Evolutionary conservation across 2,797 vertebrate species (phyloP).

Genomic region (Hephaestus fuliginosus): DNA sequence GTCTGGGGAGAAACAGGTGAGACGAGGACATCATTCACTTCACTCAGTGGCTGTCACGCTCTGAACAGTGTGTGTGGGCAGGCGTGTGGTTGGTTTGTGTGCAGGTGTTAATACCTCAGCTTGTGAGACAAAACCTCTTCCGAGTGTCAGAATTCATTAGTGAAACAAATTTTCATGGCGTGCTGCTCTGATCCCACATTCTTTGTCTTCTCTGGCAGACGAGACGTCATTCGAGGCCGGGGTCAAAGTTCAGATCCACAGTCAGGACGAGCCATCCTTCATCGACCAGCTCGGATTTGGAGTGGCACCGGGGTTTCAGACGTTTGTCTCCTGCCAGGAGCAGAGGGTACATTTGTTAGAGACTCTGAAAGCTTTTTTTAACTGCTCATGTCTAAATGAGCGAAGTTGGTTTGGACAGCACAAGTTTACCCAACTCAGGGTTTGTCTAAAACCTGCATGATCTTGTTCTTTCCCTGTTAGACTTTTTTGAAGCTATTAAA

Average conservation of each 20-base stretch:
- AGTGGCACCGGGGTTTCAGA: slow-evolving; percentile 88
- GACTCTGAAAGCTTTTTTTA: neutral
- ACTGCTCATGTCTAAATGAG: neutral
- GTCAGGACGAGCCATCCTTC: slow-evolving; percentile 95
- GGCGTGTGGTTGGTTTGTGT: neutral
- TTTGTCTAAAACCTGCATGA: neutral
- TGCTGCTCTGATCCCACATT: neutral
- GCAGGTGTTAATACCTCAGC: neutral
- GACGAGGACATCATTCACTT: slow-evolving; percentile 2
- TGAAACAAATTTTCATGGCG: neutral
- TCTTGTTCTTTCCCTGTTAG: neutral
- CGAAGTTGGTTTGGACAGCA: neutral
- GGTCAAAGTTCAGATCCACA: slow-evolving; percentile 99
- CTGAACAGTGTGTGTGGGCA: neutral
- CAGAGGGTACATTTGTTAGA: slow-evolving; percentile 78
- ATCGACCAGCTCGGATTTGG: slow-evolving; percentile 97
- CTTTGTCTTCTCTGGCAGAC: slow-evolving; percentile 79
- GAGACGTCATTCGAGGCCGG: slow-evolving; percentile 98
- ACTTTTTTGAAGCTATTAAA: neutral
- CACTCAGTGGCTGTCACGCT: slow-evolving; percentile 11
- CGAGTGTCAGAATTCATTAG: neutral
- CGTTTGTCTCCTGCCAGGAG: slow-evolving; percentile 88
- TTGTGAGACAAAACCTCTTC: slow-evolving; percentile 12
- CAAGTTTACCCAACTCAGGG: neutral
- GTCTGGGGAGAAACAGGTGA: slow-evolving; percentile 98